A percentile compares a stretch with the other conserved stretches of the same genome.
phyloP scores from a whole-genome alignment of 2,888 invertebrate species.

The Drosophila pegasa region DNA sequence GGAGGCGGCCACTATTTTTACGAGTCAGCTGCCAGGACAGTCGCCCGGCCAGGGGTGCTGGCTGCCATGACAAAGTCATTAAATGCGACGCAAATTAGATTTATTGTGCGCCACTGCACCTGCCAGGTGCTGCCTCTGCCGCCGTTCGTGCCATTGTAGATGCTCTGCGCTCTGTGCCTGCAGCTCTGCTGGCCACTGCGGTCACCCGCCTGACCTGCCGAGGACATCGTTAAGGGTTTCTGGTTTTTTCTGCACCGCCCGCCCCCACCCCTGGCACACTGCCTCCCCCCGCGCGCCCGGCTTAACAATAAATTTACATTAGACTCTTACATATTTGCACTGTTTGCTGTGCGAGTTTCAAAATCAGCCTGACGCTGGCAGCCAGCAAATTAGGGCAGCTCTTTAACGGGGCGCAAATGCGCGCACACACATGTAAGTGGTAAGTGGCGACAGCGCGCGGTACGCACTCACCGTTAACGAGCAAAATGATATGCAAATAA shows the following conservation, averaged over 20 bases:
- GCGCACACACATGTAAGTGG: constrained; percentile 33
- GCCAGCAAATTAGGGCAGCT: constrained; percentile 51
- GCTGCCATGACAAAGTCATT: constrained; percentile 82
- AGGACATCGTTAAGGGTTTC: constrained; percentile 56
- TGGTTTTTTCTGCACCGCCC: constrained; percentile 20
- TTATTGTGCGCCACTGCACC: constrained; percentile 81
- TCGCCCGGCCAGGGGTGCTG: constrained; percentile 27
- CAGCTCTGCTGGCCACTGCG: constrained; percentile 39
- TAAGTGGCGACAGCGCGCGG: constrained; percentile 58
- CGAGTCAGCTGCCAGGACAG: constrained; percentile 65
- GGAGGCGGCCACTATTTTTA: constrained; percentile 64
- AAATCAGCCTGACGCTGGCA: constrained; percentile 54
- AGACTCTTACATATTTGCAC: constrained; percentile 82
- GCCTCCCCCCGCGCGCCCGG: constrained; percentile 57
- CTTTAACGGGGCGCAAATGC: constrained; percentile 51
- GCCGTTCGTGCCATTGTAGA: constrained; percentile 11
- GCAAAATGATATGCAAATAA: constrained; percentile 83
- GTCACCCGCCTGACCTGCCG: constrained; percentile 53
- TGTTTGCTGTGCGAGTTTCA: constrained; percentile 68
- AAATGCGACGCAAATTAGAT: constrained; percentile 84
- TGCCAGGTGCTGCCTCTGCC: constrained; percentile 58
- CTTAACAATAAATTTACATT: constrained; percentile 84
- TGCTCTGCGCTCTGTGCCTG: constrained; percentile 12
- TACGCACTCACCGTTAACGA: constrained; percentile 78
- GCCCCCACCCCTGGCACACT: neutral